Conservation (phyloP, 1,140 invertebrate genomes). For the Plutomurus gul region DNA sequence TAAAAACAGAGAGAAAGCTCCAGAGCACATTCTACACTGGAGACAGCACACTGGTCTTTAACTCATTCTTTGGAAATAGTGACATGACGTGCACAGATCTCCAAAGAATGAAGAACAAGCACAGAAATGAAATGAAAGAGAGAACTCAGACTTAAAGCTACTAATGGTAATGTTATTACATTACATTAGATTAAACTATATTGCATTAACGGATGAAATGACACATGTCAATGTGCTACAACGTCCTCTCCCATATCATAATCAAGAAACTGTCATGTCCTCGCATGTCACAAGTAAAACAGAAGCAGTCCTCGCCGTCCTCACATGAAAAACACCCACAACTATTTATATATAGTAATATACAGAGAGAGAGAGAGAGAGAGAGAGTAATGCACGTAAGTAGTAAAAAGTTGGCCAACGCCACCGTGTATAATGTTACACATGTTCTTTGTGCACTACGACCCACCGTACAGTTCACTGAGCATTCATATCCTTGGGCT, state of each 20-base stretch:
- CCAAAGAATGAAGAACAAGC: neutral
- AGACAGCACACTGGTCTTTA: too few species aligned
- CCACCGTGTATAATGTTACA: too few species aligned
- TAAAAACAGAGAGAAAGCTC: too few species aligned
- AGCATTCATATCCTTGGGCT: neutral
- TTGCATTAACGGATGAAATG: conserved; percentile 5
- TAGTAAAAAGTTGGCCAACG: neutral
- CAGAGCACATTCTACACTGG: too few species aligned
- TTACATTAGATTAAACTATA: neutral
- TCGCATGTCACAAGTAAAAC: neutral
- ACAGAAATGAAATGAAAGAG: neutral
- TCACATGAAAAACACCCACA: neutral
- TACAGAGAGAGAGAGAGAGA: neutral
- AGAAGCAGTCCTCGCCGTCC: neutral
- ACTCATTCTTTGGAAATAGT: neutral
- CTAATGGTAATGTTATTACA: neutral
- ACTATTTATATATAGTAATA: neutral
- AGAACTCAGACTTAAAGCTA: neutral
- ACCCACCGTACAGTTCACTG: too few species aligned
- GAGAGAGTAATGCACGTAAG: neutral
- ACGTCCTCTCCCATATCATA: neutral
- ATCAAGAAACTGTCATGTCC: neutral
- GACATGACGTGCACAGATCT: neutral
- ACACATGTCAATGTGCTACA: neutral
- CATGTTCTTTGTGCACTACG: too few species aligned